Base-by-base conservation (phyloP, 2,888 invertebrate genomes). In the Labia minor region DNA sequence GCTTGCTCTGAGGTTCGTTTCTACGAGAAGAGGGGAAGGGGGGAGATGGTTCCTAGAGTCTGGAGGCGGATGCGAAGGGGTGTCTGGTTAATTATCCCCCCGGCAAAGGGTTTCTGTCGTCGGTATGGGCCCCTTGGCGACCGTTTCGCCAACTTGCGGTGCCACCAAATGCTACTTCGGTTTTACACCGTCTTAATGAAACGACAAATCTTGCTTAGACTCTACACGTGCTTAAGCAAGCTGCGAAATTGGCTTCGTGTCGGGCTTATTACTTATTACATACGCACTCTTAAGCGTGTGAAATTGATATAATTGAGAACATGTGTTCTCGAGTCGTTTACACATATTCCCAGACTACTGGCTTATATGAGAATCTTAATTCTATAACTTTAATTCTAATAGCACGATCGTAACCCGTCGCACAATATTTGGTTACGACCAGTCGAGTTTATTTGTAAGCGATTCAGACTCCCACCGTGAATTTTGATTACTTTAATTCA, bases 111-210 rank as follows among this genome's bases (percentile, higher is more conserved):
- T 49, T 26, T 49, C 49, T 10, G 8, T 14, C 49, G 49, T 49
- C 49, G 49, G 49, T 49, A 49, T 49, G 16, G 49, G 49, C 49
- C 49, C 49, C 49, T 49, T 49, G 49, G 49, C 49, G 49, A 49
- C 49, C 49, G 49, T 49, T 49, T 49, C 49, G 49, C 49, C 49
- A 49, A 49, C 49, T 49, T 49, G 49, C 49, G 49, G 49, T 49
- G 49, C 49, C 49, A 49, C 49, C 49, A 49, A 49, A 49, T 49
- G 49, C 49, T 49, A 49, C 49, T 49, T 49, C 49, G 49, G 49
- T 49, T 49, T 49, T 49, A 49, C 49, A 49, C 49, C 49, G 49
- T 49, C 49, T 49, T 49, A 49, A 49, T 49, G 49, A 49, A 49
- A 49, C 49, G 49, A 49, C 49, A 49, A 49, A 49, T 49, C 49